phyloP scores from a whole-genome alignment of 2,113 vertebrate genomes.

The Penelope pileata region DNA sequence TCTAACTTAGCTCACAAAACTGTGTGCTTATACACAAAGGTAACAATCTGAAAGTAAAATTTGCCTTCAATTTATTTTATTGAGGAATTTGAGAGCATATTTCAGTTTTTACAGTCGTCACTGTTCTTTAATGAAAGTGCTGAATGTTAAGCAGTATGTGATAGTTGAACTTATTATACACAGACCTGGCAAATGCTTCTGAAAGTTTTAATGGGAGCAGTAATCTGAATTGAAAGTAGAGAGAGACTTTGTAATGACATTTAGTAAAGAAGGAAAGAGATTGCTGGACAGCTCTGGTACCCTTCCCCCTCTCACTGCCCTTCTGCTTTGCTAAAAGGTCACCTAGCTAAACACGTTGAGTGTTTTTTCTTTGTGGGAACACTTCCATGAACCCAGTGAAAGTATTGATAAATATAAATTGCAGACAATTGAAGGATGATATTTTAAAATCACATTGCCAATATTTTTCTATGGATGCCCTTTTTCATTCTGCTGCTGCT shows the following conservation, averaged over 20 bases:
- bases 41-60: background rate
- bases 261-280: constrained; percentile 25
- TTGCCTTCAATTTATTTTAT: background rate
- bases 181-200: background rate
- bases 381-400: background rate
- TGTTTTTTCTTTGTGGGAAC: constrained; percentile 17
- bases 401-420: constrained; percentile 69
- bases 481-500: constrained; percentile 49
- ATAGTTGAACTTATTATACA: background rate
- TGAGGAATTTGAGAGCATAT: background rate
- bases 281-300: background rate
- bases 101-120: background rate
- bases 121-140: background rate
- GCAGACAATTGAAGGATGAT: constrained; percentile 63
- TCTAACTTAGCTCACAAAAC: background rate
- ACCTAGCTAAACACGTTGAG: background rate
- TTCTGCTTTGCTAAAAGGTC: constrained; percentile 56
- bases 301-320: constrained; percentile 27
- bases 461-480: constrained; percentile 56
- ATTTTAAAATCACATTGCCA: constrained; percentile 69
- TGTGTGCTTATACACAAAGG: background rate
- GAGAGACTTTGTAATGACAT: constrained; percentile 50
- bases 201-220: background rate
- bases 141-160: too few relatives aligned
- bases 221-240: background rate